phyloP scores from a whole-genome alignment of 2,797 vertebrate species.

The Hippocampus kuda region DNA sequence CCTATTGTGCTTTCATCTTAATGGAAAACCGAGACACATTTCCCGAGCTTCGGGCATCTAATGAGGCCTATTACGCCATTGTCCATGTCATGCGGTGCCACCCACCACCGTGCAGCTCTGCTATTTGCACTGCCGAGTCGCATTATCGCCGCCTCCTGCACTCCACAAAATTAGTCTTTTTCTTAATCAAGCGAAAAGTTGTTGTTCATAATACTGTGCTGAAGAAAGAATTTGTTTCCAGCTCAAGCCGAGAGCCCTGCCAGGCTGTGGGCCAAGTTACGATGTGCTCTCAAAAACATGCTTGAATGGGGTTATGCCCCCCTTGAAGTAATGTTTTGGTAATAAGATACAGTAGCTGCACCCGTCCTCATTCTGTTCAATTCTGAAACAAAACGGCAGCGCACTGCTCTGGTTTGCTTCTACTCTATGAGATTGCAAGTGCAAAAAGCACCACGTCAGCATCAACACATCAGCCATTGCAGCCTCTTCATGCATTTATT shows the following conservation, averaged over 20 bases:
- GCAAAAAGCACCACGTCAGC: neutral
- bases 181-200: slow-evolving; percentile 33
- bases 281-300: slow-evolving; percentile 12
- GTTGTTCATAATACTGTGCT: slow-evolving; percentile 29
- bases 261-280: slow-evolving; percentile 28
- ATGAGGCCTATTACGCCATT: slow-evolving; percentile 35
- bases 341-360: slow-evolving; percentile 6
- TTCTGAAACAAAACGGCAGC: slow-evolving; percentile 8
- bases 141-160: slow-evolving; percentile 29
- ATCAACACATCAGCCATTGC: slow-evolving; percentile 12
- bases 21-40: slow-evolving; percentile 35
- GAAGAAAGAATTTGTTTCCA: slow-evolving; percentile 38
- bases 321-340: slow-evolving; percentile 6
- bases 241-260: slow-evolving; percentile 22
- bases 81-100: slow-evolving; percentile 21
- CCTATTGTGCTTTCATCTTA: slow-evolving; percentile 17
- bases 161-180: slow-evolving; percentile 18
- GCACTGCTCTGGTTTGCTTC: neutral
- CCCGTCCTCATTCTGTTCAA: slow-evolving; percentile 2
- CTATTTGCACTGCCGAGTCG: slow-evolving; percentile 21
- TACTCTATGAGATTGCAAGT: neutral
- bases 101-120: slow-evolving; percentile 20
- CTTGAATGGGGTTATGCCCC: neutral
- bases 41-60: slow-evolving; percentile 29
- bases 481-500: slow-evolving; percentile 36